Base-by-base conservation (phyloP, 2,113 vertebrate genomes). In the Daubentonia madagascariensis region DNA sequence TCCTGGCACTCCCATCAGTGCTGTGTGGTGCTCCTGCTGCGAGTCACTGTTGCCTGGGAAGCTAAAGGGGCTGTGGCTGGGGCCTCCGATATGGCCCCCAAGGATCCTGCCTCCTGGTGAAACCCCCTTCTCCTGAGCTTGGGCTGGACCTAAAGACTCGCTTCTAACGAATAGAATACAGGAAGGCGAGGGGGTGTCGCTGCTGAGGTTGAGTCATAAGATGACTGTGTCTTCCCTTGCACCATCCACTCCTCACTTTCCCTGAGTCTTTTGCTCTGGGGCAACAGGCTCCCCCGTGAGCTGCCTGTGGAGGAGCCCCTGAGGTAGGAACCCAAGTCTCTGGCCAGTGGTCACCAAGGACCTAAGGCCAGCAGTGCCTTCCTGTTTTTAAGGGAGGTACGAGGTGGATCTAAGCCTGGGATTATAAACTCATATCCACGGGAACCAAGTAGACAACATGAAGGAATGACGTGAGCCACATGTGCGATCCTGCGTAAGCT, bases 1-100 rank as follows among this genome's bases (percentile, higher is more conserved):
- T 18, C 18, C 18, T 50, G 1, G 16, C n/a, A 6, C 5, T 3
- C 6, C 11, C 28, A 1, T 25, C 3, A 1, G 63, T 22, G 16
- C 9, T 4, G 6, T 30, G 32, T 17, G 25, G 2, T 4, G 17
- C 25, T 14, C 17, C 37, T n/a, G 8, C 37, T 3, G 28, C 9
- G 2, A 22, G 1, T 65, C 12, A 17, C 40, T 50, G 1, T 20
- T 37, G 40, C 22, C 20, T 81, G 35, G 54, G 48, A 79, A 57
- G 40, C n/a, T 17, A 32, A 37, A 30, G 43, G 61, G 12, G 18
- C 6, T 13, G 5, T 8, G 28, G 45, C 8, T 22, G 0, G 10
- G 10, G 18, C 35, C 10, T 8, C 40, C 10, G 40, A 6, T 0
- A 2, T 67, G 57, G 37, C 32, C 88, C 54, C 30, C 16, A 32